Evolutionary conservation across 2,888 invertebrate species (phyloP).

Genomic region (Cepaea hortensis): DNA sequence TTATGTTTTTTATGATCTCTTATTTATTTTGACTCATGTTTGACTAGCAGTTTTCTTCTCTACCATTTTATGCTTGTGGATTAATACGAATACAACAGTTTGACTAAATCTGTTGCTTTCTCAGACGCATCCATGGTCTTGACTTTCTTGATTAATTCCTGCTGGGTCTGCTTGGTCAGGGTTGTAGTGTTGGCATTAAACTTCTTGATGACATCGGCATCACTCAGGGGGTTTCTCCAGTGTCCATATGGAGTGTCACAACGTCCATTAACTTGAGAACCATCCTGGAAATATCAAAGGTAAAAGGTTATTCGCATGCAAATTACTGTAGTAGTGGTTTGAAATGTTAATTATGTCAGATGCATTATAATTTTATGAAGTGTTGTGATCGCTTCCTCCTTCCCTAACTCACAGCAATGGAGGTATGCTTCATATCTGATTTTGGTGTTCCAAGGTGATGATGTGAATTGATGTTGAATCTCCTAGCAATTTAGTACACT

Average conservation of each 20-base stretch:
- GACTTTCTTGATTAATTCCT: constrained; percentile 43
- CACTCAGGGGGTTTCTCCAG: constrained; percentile 63
- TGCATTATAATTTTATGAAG: too few species aligned
- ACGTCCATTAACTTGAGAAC: constrained; percentile 48
- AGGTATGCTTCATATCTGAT: too few species aligned
- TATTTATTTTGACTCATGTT: too few species aligned
- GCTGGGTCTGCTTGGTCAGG: constrained; percentile 42
- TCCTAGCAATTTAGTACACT: too few species aligned
- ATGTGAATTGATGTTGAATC: too few species aligned
- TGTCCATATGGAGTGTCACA: constrained; percentile 66
- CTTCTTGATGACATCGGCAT: constrained; percentile 58
- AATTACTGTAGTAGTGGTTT: too few species aligned
- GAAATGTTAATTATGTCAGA: too few species aligned
- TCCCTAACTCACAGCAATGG: too few species aligned
- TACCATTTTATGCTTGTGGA: neutral
- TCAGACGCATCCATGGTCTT: constrained; percentile 36
- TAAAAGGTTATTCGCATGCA: too few species aligned
- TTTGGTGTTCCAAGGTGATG: too few species aligned
- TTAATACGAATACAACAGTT: constrained; percentile 44
- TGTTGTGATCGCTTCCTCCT: too few species aligned
- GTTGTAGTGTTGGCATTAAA: constrained; percentile 58
- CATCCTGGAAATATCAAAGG: constrained; percentile 44
- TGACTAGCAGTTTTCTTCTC: neutral
- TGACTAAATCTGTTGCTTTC: constrained; percentile 44
- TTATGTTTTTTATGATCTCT: too few species aligned